Conservation (phyloP, 2,113 vertebrate species). For the Colossoma macropomum region DNA sequence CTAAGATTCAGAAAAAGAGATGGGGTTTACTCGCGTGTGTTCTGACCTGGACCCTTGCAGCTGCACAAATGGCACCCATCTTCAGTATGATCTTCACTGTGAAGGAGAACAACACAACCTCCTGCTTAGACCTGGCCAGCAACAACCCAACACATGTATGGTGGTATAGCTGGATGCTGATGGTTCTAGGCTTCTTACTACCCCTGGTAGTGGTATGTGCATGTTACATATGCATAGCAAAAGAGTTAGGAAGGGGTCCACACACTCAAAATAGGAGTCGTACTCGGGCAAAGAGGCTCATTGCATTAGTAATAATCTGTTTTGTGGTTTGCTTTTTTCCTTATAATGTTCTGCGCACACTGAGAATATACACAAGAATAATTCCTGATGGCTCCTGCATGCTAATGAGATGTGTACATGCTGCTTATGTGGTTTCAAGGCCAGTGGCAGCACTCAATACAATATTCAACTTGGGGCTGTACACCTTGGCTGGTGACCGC, state of each 20-base stretch:
- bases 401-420: slow-evolving; percentile 61
- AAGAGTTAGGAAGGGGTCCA: slow-evolving; percentile 63
- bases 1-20: slow-evolving; percentile 57
- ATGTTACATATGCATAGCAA: slow-evolving; percentile 72
- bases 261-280: slow-evolving; percentile 51
- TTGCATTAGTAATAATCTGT: slow-evolving; percentile 67
- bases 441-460: slow-evolving; percentile 76
- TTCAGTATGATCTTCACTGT: slow-evolving; percentile 63
- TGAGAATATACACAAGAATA: slow-evolving; percentile 60
- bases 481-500: slow-evolving; percentile 69
- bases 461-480: slow-evolving; percentile 76
- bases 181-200: slow-evolving; percentile 64
- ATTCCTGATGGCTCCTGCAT: slow-evolving; percentile 51
- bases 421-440: slow-evolving; percentile 69
- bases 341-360: slow-evolving; percentile 67
- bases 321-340: slow-evolving; percentile 78
- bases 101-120: rapidly evolving
- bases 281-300: slow-evolving; percentile 64
- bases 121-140: slow-evolving; percentile 75
- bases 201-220: slow-evolving; percentile 75
- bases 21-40: slow-evolving; percentile 70
- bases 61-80: slow-evolving; percentile 62
- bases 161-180: slow-evolving; percentile 75
- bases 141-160: slow-evolving; percentile 36
- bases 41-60: slow-evolving; percentile 62